Base-by-base conservation (phyloP, 2,113 vertebrate species). In the Sorex fumeus region DNA sequence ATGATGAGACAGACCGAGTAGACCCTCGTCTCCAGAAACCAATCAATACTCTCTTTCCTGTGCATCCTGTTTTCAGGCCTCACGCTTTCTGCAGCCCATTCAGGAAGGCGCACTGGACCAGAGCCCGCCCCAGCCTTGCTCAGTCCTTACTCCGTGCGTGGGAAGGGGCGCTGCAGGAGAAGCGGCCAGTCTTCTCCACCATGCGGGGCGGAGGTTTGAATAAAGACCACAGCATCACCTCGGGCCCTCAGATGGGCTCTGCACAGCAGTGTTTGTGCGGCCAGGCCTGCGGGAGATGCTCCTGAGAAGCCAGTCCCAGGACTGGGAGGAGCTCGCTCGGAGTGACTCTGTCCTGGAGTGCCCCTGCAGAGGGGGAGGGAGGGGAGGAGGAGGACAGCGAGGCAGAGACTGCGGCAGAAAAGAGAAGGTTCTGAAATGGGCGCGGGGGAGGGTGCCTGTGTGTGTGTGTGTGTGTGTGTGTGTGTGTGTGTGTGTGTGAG, bases 361-460 rank as follows among this genome's bases (percentile, higher is more conserved):
- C 84, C 93, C 92, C 34, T 74, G 83, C 69, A 16, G 57, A 91
- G 70, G 81, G 36, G 25, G 78, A 74, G 57, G 47, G 72, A 36
- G 66, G 10, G 36, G 57, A 60, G 70, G 62, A 36, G 76, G 45
- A 40, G 64, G 64, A 21, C 8, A 57, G 75, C 36, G 30, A 91
- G 91, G 91, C 75, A 85, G 91, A 89, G 67, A 67, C 60, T 67
- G 84, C 36, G 8, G 72, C 62, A 72, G 62, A 84, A 81, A 87
- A 76, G 30, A 93, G 85, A 93, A 76, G 81, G 82, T 88, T 95
- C 87, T 84, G 66, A 95, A 81, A 93, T 84, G 7, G 53, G 27
- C 45, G 28, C 12, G n/a, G 75, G 57, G 66, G 67, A 18, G n/a
- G 91, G 53, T 21, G 6, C 15, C 15, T 57, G 50, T 53, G 50